Evolutionary conservation across 2,888 invertebrate species (phyloP), one percentile per base, ranked within the genome.

Genomic region (Drosophila kuntzei): DNA sequence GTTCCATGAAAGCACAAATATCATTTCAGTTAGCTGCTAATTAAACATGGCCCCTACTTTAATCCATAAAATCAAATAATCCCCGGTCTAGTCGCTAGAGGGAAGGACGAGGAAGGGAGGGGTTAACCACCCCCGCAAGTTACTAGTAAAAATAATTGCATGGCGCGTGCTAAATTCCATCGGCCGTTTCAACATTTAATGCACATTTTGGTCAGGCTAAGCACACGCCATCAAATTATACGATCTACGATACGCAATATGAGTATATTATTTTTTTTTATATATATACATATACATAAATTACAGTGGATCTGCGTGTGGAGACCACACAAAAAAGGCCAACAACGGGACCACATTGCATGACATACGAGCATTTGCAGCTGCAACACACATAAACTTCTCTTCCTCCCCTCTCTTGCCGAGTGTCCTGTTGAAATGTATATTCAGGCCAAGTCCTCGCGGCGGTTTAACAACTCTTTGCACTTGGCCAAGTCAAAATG

Each of bases 131-230:
- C n/a, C 4, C 41, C 29, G 8, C 7, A 25, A 6, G 27, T 12
- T 7, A 2, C 12, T 32, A 32, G 59, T 39, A 6, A 32, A 46
- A 49, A 71, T 81, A 75, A 82, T 87, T 82, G 87, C 86, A 76
- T 32, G 73, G 64, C 70, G 66, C 68, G 79, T 82, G 82, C 68
- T 87, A 79, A 82, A 87, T 82, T 82, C 82, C 80, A 87, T 67
- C 18, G 59, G 53, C 62, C 62, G 44, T 60, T 74, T 51, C 44
- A 46, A 59, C 80, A 87, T 84, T 82, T 74, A 84, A 80, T 87
- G 84, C 84, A 87, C 59, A 78, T 79, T 79, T 65, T 55, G 84
- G 80, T 63, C 80, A 83, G 84, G 63, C 60, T 34, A 47, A 51
- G 63, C 66, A 63, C 78, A 73, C 68, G 87, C 87, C 55, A 87